phyloP scores from a whole-genome alignment of 2,888 invertebrate genomes.

The Eucera pruinosa region DNA sequence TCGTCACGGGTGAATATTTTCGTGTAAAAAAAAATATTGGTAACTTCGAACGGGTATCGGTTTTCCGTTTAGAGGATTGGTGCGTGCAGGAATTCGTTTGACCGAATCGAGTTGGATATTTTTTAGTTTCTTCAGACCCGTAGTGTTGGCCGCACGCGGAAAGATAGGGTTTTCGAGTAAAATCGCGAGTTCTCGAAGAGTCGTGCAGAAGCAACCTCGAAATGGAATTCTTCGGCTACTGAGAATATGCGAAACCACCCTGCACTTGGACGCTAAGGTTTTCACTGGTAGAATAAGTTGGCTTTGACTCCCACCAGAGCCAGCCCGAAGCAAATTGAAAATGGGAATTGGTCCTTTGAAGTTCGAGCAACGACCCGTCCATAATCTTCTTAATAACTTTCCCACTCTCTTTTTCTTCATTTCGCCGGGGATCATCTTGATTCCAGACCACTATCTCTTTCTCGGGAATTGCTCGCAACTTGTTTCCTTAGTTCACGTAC shows the following conservation, averaged over 20 bases:
- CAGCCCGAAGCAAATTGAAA: slow-evolving; percentile 79
- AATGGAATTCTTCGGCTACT: slow-evolving; percentile 66
- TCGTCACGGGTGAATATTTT: not conserved
- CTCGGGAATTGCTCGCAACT: slow-evolving; percentile 37
- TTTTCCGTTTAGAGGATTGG: too few relatives aligned
- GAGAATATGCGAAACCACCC: slow-evolving; percentile 60
- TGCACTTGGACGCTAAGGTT: slow-evolving; percentile 61
- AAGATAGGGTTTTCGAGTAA: slow-evolving; percentile 37
- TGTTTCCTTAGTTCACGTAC: slow-evolving; percentile 23
- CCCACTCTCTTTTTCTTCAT: slow-evolving; percentile 52
- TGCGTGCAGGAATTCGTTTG: not conserved
- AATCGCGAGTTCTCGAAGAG: slow-evolving; percentile 41
- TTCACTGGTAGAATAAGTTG: slow-evolving; percentile 60
- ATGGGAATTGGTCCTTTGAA: slow-evolving; percentile 83
- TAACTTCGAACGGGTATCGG: not conserved
- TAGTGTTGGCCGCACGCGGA: slow-evolving; percentile 22
- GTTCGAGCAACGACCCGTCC: slow-evolving; percentile 77
- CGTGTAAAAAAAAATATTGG: slow-evolving; percentile 1
- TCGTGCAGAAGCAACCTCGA: slow-evolving; percentile 30
- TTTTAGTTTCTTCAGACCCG: slow-evolving; percentile 44
- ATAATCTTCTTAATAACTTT: slow-evolving; percentile 81
- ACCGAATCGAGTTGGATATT: slow-evolving; percentile 19
- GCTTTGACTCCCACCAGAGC: slow-evolving; percentile 69
- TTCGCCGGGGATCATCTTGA: slow-evolving; percentile 39
- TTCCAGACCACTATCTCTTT: slow-evolving; percentile 35